A percentile compares a stretch with the other conserved stretches of the same genome.
Conservation (phyloP, 2,888 invertebrate genomes). For the Lysandra bellargus region DNA sequence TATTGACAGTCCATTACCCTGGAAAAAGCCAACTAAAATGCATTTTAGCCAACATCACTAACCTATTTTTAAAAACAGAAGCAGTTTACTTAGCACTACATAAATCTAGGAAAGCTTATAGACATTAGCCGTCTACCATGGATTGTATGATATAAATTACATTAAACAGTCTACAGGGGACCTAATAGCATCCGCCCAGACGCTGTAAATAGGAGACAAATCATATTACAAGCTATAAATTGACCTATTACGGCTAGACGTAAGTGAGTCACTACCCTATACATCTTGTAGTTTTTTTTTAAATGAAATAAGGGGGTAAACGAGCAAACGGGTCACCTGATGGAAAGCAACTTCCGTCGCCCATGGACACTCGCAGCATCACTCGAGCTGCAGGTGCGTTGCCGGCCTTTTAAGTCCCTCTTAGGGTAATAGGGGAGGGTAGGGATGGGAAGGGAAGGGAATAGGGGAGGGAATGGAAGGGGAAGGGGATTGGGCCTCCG, state of each 20-base stretch:
- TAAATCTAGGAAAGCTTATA: background rate
- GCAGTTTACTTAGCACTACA: background rate
- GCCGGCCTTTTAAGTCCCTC: no score
- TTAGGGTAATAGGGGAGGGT: no score
- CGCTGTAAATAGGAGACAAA: conserved; percentile 35
- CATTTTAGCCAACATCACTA: background rate
- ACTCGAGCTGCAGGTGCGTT: no score
- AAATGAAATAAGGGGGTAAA: no score
- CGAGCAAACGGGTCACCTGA: no score
- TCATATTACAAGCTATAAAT: conserved; percentile 39
- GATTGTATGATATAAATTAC: conserved; percentile 3
- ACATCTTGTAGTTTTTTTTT: background rate
- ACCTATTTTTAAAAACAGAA: no score
- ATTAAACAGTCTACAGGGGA: conserved; percentile 29
- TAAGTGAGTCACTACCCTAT: conserved; percentile 38
- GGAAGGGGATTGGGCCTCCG: no score
- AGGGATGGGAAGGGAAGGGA: no score
- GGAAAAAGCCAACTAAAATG: background rate
- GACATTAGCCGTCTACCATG: background rate
- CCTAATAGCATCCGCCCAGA: conserved; percentile 30
- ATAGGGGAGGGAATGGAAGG: no score
- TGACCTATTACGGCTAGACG: conserved; percentile 41
- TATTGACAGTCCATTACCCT: no score
- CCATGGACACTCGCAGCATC: no score
- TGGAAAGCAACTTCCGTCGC: no score